phyloP scores from a whole-genome alignment of 2,113 vertebrate genomes.

The Xyrauchen texanus region DNA sequence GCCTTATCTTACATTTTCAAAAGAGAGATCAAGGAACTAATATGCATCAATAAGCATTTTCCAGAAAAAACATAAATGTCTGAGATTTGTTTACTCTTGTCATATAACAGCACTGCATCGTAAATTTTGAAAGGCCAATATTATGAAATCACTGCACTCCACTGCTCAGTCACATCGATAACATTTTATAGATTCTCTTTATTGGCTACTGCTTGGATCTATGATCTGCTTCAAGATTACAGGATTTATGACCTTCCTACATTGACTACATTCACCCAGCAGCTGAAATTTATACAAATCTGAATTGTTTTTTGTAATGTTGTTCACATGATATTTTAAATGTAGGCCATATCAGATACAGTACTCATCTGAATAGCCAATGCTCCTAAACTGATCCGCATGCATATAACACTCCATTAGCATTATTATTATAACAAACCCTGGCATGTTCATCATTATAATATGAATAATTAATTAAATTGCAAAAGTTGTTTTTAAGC shows the following conservation, averaged over 20 bases:
- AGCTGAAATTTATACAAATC: too few species aligned
- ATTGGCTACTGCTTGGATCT: slow-evolving; percentile 16
- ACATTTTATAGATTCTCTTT: not conserved
- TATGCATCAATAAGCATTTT: not conserved
- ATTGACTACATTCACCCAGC: not conserved
- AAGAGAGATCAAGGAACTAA: not conserved
- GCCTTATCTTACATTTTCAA: not conserved
- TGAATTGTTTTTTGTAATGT: too few species aligned
- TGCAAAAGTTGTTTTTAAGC: too few species aligned
- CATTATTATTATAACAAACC: too few species aligned
- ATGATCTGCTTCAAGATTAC: not conserved
- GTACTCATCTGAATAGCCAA: too few species aligned
- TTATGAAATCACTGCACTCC: not conserved
- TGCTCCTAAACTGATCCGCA: too few species aligned
- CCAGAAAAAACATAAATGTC: not conserved
- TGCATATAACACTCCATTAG: too few species aligned
- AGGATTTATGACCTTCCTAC: not conserved
- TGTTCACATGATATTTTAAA: too few species aligned
- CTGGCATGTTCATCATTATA: too few species aligned
- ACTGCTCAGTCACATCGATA: slow-evolving; percentile 13
- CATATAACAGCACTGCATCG: not conserved
- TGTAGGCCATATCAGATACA: too few species aligned
- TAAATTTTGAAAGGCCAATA: slow-evolving; percentile 5
- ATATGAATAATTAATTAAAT: too few species aligned
- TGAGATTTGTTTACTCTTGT: slow-evolving; percentile 8